Evolutionary conservation across 2,797 vertebrate genomes (phyloP).

Genomic region (Peromyscus aztecus): DNA sequence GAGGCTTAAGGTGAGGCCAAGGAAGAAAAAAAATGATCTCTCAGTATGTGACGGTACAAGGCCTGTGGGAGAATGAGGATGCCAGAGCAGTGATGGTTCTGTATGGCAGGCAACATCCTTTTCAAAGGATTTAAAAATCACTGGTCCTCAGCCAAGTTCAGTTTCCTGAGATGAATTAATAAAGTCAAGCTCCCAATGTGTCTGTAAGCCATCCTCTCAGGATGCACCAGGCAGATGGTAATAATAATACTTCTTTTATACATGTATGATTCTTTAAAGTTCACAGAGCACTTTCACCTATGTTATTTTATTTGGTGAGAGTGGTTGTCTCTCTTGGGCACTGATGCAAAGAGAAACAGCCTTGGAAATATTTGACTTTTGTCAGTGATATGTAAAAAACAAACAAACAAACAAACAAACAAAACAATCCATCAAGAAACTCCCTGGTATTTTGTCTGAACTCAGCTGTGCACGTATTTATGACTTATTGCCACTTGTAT

Average conservation of each 20-base stretch:
- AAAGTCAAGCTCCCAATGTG: neutral
- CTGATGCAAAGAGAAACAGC: neutral
- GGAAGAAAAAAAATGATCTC: neutral
- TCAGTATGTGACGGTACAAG: neutral
- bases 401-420: neutral
- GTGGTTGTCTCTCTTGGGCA: neutral
- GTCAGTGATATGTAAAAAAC: slow-evolving; percentile 9
- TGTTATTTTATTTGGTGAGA: slow-evolving; percentile 12
- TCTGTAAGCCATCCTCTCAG: neutral
- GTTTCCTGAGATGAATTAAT: slow-evolving; percentile 6
- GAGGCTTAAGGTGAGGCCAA: neutral
- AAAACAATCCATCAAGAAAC: neutral
- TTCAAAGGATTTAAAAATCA: slow-evolving; percentile 33
- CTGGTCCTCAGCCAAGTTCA: neutral
- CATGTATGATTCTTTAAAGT: slow-evolving; percentile 33
- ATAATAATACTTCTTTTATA: neutral
- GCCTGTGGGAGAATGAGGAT: neutral
- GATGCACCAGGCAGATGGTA: neutral
- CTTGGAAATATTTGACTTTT: slow-evolving; percentile 25
- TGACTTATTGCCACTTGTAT: slow-evolving; percentile 25
- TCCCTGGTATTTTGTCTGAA: slow-evolving; percentile 12
- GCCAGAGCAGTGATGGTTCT: neutral
- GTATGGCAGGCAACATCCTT: neutral
- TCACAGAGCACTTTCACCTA: slow-evolving; percentile 52
- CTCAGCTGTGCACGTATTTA: slow-evolving; percentile 46